A percentile compares a stretch with the other conserved stretches of the same genome.
These are phyloP conservation scores for Salvator merianae DNA, from an alignment of 2,113 vertebrate genomes.

Conservation along the genomic window DNA sequence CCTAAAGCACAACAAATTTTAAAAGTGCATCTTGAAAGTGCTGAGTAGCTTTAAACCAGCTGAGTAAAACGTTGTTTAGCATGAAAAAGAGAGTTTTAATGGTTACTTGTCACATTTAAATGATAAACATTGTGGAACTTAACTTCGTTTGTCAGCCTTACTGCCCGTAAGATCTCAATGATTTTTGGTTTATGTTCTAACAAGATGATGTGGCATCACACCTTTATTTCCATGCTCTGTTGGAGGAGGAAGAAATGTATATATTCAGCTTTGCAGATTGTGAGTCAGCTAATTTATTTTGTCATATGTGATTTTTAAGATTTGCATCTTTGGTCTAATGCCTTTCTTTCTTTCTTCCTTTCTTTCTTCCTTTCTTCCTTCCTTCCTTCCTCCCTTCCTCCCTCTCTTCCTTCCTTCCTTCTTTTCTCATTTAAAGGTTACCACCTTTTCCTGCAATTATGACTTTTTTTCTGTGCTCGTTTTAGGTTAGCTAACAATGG, in stretches of 20 bases:
- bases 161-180: background rate
- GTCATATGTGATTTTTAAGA: background rate
- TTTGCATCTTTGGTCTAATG: background rate
- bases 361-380: too few species aligned
- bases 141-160: background rate
- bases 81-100: background rate
- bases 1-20: conserved; percentile 20
- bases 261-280: background rate
- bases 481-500: too few species aligned
- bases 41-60: conserved; percentile 14
- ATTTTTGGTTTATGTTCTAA: background rate
- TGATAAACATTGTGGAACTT: background rate
- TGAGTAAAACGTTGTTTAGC: conserved; percentile 12
- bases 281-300: background rate
- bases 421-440: too few species aligned
- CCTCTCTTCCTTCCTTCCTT: too few species aligned
- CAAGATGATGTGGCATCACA: background rate
- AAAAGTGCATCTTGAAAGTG: conserved; percentile 21
- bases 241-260: background rate
- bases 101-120: conserved; percentile 20
- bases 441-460: too few species aligned
- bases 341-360: too few species aligned
- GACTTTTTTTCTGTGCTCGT: too few species aligned
- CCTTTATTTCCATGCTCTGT: background rate
- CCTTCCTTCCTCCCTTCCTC: too few species aligned